Evolutionary conservation across 2,113 vertebrate genomes (phyloP).

Genomic region (Dasypus novemcinctus): DNA sequence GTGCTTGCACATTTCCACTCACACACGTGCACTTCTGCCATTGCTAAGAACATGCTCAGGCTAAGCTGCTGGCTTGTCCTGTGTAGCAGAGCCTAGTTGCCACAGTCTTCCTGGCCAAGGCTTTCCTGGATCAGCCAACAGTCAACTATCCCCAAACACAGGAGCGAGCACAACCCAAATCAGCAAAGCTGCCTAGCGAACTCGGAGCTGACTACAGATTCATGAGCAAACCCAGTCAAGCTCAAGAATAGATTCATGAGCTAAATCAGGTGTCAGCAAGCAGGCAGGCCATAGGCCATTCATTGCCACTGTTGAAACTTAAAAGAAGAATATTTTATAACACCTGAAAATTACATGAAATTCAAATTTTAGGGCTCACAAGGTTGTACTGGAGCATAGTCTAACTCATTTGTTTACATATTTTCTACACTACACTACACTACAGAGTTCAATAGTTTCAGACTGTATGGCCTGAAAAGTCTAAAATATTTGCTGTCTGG

Average conservation of each 20-base stretch:
- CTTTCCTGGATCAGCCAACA: not conserved
- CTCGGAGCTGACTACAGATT: not conserved
- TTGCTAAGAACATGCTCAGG: not conserved
- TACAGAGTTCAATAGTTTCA: not conserved
- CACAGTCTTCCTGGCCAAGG: not conserved
- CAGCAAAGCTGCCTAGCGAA: not conserved
- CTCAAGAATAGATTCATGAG: not conserved
- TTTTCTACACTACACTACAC: not conserved
- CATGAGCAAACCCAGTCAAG: not conserved
- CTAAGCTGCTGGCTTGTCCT: not conserved
- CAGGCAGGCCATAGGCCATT: not conserved
- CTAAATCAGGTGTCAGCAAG: not conserved
- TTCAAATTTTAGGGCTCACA: not conserved
- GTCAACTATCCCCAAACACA: not conserved
- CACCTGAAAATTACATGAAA: slow-evolving; percentile 12
- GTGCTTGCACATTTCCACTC: not conserved
- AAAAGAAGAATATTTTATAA: not conserved
- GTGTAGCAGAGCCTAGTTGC: not conserved
- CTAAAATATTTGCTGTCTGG: not conserved
- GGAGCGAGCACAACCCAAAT: not conserved
- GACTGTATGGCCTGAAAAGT: not conserved
- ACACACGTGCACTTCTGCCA: not conserved
- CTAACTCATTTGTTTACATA: not conserved
- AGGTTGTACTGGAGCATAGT: slow-evolving; percentile 9
- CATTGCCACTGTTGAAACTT: not conserved